These are phyloP conservation scores for Sebastiscus albofasciatus DNA, from an alignment of 2,797 vertebrate genomes.

Conservation along the genomic window DNA sequence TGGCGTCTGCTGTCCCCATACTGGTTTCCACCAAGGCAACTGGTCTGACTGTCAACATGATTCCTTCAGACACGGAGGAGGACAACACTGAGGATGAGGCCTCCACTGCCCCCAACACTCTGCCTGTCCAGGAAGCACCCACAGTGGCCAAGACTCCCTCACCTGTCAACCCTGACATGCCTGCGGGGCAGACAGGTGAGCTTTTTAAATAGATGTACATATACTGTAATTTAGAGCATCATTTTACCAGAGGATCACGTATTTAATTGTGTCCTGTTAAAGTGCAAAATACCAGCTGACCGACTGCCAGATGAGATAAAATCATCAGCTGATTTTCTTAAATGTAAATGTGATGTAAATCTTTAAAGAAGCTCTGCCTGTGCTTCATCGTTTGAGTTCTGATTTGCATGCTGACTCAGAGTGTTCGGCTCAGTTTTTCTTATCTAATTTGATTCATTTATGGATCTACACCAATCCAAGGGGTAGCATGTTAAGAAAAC, in stretches of 20 bases:
- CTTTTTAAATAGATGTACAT: not conserved
- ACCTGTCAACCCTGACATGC: slow-evolving; percentile 5
- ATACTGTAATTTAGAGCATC: not conserved
- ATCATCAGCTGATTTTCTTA: not conserved
- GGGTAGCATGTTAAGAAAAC: not conserved
- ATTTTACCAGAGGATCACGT: not conserved
- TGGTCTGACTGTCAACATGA: slow-evolving; percentile 39
- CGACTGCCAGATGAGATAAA: not conserved
- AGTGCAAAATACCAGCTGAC: not conserved
- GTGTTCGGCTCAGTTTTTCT: not conserved
- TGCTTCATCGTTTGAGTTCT: not conserved
- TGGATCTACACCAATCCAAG: not conserved
- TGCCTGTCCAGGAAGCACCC: slow-evolving; percentile 23
- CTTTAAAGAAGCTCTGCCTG: not conserved
- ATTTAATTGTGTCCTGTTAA: not conserved
- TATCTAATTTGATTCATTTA: not conserved
- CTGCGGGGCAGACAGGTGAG: slow-evolving; percentile 24
- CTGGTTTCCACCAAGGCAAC: slow-evolving; percentile 55
- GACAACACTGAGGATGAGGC: slow-evolving; percentile 62
- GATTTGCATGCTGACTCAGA: slow-evolving; percentile 15
- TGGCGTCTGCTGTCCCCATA: slow-evolving; percentile 45
- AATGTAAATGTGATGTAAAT: slow-evolving; percentile 57
- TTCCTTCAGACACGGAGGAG: slow-evolving; percentile 61
- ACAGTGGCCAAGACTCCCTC: slow-evolving; percentile 33
- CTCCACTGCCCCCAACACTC: slow-evolving; percentile 43